A percentile compares a stretch with the other conserved stretches of the same genome.
Evolutionary conservation across 2,113 vertebrate genomes (phyloP).

Genomic region (Neotoma lepida): DNA sequence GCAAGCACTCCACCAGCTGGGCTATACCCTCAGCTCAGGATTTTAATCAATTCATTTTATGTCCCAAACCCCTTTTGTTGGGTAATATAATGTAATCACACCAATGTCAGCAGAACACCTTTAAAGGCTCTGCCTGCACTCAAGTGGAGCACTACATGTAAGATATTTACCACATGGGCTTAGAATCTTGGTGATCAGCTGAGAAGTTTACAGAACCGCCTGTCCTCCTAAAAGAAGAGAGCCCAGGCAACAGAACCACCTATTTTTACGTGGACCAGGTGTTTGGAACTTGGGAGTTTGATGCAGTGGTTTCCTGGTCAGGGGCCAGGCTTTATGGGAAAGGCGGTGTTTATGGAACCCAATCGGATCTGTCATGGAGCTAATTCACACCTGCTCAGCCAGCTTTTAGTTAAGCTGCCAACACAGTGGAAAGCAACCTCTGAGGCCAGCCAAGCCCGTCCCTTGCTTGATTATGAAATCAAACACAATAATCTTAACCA

Average conservation of each 20-base stretch:
- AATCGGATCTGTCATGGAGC: not conserved
- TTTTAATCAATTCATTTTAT: constrained; percentile 4
- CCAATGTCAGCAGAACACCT: not conserved
- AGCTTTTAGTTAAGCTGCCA: constrained; percentile 54
- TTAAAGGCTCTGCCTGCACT: not conserved
- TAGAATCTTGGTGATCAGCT: not conserved
- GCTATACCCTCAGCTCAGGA: not conserved
- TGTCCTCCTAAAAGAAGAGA: not conserved
- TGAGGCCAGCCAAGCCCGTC: constrained; percentile 4
- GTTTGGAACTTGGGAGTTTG: not conserved
- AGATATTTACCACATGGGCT: not conserved
- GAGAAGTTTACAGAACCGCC: not conserved
- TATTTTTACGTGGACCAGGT: not conserved
- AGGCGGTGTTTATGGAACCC: not conserved
- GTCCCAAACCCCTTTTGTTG: not conserved
- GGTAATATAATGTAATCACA: not conserved
- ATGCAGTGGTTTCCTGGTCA: not conserved
- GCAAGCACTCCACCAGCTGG: not conserved
- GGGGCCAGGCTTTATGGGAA: not conserved
- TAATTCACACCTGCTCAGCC: not conserved
- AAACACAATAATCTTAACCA: constrained; percentile 62
- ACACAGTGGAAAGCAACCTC: not conserved
- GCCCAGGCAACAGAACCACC: not conserved
- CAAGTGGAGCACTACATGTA: not conserved
- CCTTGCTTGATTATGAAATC: constrained; percentile 67